phyloP scores from a whole-genome alignment of 2,888 invertebrate genomes.

The Agrenia bidenticulata region DNA sequence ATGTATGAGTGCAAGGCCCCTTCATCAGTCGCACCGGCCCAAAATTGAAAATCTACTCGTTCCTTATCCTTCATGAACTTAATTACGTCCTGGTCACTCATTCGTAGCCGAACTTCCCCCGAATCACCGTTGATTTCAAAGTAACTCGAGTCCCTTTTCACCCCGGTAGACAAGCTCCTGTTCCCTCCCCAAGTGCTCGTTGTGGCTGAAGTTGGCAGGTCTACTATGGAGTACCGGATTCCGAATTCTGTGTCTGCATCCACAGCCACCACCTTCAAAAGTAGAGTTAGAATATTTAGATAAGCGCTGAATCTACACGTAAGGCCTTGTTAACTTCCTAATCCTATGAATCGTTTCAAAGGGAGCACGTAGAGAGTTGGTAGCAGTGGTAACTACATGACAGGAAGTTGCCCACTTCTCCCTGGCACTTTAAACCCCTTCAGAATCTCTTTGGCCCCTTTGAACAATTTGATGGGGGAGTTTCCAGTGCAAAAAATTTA shows the following conservation, averaged over 20 bases:
- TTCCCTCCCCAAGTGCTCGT: slow-evolving; percentile 53
- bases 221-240: slow-evolving; percentile 76
- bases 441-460: too few species aligned
- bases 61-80: slow-evolving; percentile 47
- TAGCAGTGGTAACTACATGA: too few species aligned
- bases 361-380: too few species aligned
- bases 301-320: too few species aligned
- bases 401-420: too few species aligned
- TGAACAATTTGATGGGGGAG: too few species aligned
- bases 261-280: slow-evolving; percentile 67
- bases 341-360: too few species aligned
- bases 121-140: slow-evolving; percentile 74
- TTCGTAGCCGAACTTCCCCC: slow-evolving; percentile 68
- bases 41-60: slow-evolving; percentile 51
- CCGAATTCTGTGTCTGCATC: slow-evolving; percentile 76
- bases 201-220: slow-evolving; percentile 55
- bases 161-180: slow-evolving; percentile 58
- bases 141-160: slow-evolving; percentile 60
- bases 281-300: too few species aligned
- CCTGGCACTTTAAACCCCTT: too few species aligned
- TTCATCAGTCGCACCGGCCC: slow-evolving; percentile 51
- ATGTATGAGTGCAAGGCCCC: slow-evolving; percentile 51
- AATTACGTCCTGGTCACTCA: slow-evolving; percentile 48
- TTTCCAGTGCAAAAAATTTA: too few species aligned
- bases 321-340: too few species aligned